Percentiles rank a stretch among this genome's conserved stretches.
Evolutionary conservation across 2,113 vertebrate genomes (phyloP).

Genomic region (Callaeas wilsoni): DNA sequence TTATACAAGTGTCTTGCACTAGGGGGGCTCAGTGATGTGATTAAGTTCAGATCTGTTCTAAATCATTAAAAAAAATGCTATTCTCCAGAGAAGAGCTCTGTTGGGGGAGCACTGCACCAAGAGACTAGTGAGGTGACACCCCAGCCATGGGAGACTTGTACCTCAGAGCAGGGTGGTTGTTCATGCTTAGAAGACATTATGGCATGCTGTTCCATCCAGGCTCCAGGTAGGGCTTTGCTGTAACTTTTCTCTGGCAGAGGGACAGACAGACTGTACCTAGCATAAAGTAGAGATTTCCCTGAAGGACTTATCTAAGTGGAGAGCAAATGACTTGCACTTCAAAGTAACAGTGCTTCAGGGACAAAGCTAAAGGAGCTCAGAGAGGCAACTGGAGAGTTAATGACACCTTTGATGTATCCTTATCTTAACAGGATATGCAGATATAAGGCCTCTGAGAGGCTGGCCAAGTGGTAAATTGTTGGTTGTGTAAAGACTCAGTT

Average conservation of each 20-base stretch:
- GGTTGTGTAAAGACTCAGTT: not conserved
- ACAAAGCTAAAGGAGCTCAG: not conserved
- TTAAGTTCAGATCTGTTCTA: not conserved
- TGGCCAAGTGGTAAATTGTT: not conserved
- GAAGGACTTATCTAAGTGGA: not conserved
- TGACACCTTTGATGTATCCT: slow-evolving; percentile 1
- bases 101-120: not conserved
- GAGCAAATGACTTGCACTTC: not conserved
- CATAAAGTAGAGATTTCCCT: not conserved
- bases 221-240: not conserved
- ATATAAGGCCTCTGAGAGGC: not conserved
- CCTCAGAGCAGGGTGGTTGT: not conserved
- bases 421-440: slow-evolving; percentile 12
- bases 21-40: not conserved
- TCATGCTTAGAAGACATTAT: not conserved
- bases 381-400: not conserved
- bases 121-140: not conserved
- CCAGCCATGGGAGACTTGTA: not conserved
- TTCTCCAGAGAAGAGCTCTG: not conserved
- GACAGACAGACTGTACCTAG: not conserved
- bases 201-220: not conserved
- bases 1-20: not conserved
- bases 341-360: not conserved
- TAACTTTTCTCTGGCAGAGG: not conserved
- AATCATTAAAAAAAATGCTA: not conserved